These are phyloP conservation scores for Drosophila hydei DNA, from an alignment of 1,140 invertebrate species.

Conservation along the genomic window DNA sequence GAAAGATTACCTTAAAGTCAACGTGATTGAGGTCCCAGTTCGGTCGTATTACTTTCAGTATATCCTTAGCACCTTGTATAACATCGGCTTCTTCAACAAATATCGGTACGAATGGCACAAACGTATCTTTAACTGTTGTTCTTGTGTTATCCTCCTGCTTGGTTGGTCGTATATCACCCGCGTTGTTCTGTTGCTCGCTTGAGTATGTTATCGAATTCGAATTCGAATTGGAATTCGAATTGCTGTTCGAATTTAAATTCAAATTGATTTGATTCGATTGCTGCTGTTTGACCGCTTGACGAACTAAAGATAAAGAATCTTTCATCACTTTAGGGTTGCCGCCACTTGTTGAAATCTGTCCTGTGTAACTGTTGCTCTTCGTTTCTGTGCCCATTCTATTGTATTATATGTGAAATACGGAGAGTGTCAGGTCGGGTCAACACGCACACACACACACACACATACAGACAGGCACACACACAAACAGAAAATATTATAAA, in stretches of 20 bases:
- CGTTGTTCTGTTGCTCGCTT: conserved; percentile 26
- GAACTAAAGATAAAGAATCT: conserved; percentile 80
- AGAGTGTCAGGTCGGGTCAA: conserved; percentile 78
- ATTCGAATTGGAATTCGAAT: conserved; percentile 54
- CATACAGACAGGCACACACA: conserved; percentile 3
- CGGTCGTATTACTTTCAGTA: conserved; percentile 85
- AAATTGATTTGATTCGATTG: conserved; percentile 67
- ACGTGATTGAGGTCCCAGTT: conserved; percentile 85
- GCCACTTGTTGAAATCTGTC: conserved; percentile 82
- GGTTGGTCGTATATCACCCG: conserved; percentile 41
- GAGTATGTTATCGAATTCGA: conserved; percentile 22
- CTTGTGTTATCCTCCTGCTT: conserved; percentile 37
- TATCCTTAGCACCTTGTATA: conserved; percentile 84
- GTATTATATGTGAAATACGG: conserved; percentile 76
- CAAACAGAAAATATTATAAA: neutral
- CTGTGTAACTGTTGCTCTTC: conserved; percentile 82
- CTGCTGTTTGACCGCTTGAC: conserved; percentile 74
- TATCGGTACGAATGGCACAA: conserved; percentile 83
- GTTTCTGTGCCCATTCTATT: conserved; percentile 84
- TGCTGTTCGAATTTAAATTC: conserved; percentile 44
- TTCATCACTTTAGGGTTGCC: conserved; percentile 82
- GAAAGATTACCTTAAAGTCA: conserved; percentile 85
- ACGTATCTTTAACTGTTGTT: conserved; percentile 43
- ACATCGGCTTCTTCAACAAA: conserved; percentile 85
- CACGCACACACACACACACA: conserved; percentile 27